Evolutionary conservation across 2,888 invertebrate genomes (phyloP), one percentile per base, ranked within the genome.

Genomic region (Ctena decussata): DNA sequence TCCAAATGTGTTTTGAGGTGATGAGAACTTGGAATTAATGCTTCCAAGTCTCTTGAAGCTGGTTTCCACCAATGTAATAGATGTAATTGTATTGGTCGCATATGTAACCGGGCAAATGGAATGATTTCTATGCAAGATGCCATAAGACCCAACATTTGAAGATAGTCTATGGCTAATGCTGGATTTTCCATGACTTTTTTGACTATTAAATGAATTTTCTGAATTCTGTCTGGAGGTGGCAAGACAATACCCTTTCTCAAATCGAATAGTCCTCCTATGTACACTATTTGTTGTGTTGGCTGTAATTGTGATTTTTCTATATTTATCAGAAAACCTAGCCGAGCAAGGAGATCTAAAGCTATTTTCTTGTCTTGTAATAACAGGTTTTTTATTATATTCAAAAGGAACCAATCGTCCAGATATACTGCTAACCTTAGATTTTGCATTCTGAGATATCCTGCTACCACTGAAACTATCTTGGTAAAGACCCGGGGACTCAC

Each of bases 91-190:
- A 86, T 75, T 41, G 82, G 79, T 72, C 82, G 65, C 82, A 84
- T 85, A 77, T 82, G 82, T 74, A 86, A 70, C 24, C 80, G 69
- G 30, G 80, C 86, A 82, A 83, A 77, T 41, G 86, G 86, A 65
- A 83, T 80, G 3, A 85, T 27, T 24, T 85, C 85, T 30, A 82
- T 37, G 41, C 85, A 82, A 27, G 86, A 85, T 0, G 80, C 82
- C 60, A 82, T 79, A 32, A 77, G 70, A 30, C 85, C 82, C n/a
- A 85, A 44, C 21, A 39, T 27, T 41, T 27, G 32, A 3, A 72
- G n/a, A n/a, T 72, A 72, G 3, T 72, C 5, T 44, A 37, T 37
- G 6, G 72, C 72, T 72, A 21, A 5, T 12, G 6, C 37, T 69
- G 15, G 6, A 8, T 37, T 24, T 15, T 11, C 32, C 24, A 18